Evolutionary conservation across 92 coral and sea anemone genomes (phyloP).

Genomic region (Paragorgia papillata): DNA sequence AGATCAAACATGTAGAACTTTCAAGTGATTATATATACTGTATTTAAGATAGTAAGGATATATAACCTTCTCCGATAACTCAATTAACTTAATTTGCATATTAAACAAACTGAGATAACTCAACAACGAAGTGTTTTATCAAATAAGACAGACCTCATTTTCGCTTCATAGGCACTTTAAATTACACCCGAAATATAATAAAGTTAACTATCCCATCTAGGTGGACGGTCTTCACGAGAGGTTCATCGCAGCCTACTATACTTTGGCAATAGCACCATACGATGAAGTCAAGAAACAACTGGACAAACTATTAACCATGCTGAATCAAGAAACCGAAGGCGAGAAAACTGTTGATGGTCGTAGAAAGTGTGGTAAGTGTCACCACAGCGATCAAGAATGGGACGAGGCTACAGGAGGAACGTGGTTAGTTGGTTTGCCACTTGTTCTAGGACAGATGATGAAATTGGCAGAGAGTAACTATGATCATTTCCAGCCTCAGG

Average conservation of each 20-base stretch:
- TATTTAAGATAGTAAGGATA: too few relatives aligned
- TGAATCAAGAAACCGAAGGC: slow-evolving; percentile 38
- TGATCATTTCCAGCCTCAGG: slow-evolving; percentile 69
- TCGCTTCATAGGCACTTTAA: too few relatives aligned
- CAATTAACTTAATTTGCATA: too few relatives aligned
- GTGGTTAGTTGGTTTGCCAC: slow-evolving; percentile 59
- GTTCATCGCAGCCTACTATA: slow-evolving; percentile 57
- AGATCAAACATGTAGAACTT: too few relatives aligned
- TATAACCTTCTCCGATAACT: too few relatives aligned
- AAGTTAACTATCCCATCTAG: too few relatives aligned
- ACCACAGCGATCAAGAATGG: slow-evolving; percentile 12
- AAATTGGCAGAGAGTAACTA: slow-evolving; percentile 59
- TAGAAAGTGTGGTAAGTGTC: too few relatives aligned
- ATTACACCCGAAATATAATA: too few relatives aligned
- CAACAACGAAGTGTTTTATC: too few relatives aligned
- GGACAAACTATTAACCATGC: slow-evolving; percentile 50
- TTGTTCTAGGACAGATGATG: slow-evolving; percentile 53
- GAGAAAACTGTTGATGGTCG: slow-evolving; percentile 15
- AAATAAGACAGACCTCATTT: too few relatives aligned
- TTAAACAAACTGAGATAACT: too few relatives aligned
- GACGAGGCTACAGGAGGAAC: slow-evolving; percentile 57
- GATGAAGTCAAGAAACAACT: slow-evolving; percentile 53
- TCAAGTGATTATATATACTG: too few relatives aligned
- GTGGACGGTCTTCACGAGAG: slow-evolving; percentile 46
- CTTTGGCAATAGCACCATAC: slow-evolving; percentile 42